Conservation (phyloP, 2,113 vertebrate genomes). For the Machaerirhynchus nigripectus region DNA sequence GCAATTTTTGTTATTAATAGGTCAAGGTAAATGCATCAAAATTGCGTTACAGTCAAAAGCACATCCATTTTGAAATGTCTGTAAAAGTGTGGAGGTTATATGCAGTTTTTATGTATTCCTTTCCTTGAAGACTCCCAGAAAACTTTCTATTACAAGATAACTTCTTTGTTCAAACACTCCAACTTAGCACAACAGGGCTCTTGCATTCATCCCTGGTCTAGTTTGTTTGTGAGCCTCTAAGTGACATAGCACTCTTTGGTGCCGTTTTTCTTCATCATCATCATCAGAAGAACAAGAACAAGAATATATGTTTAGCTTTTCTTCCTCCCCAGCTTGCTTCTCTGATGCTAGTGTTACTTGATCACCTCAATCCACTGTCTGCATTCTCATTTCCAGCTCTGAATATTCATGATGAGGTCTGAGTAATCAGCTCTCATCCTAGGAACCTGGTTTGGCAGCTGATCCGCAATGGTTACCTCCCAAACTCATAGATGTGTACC, state of each 20-base stretch:
- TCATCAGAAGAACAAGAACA: not conserved
- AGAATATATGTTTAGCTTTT: not conserved
- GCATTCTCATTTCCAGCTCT: constrained; percentile 1
- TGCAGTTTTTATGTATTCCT: not conserved
- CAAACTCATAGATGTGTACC: not conserved
- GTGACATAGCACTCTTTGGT: not conserved
- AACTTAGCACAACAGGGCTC: not conserved
- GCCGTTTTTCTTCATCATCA: not conserved
- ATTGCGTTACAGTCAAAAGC: not conserved
- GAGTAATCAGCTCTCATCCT: constrained; percentile 4
- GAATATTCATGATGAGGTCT: constrained; percentile 43
- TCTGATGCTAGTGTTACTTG: not conserved
- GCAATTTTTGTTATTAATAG: not conserved
- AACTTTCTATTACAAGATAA: not conserved
- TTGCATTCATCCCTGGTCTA: not conserved
- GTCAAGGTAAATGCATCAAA: not conserved
- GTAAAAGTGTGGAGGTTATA: not conserved
- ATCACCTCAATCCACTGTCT: not conserved
- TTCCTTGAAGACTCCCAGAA: not conserved
- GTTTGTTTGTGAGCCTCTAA: not conserved
- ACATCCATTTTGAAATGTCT: not conserved
- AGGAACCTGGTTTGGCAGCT: not conserved
- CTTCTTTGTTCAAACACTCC: not conserved
- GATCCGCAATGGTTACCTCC: not conserved
- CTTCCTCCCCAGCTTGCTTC: not conserved